Base-by-base conservation (phyloP, 1,140 invertebrate species). In the Lasaia peninsularis region DNA sequence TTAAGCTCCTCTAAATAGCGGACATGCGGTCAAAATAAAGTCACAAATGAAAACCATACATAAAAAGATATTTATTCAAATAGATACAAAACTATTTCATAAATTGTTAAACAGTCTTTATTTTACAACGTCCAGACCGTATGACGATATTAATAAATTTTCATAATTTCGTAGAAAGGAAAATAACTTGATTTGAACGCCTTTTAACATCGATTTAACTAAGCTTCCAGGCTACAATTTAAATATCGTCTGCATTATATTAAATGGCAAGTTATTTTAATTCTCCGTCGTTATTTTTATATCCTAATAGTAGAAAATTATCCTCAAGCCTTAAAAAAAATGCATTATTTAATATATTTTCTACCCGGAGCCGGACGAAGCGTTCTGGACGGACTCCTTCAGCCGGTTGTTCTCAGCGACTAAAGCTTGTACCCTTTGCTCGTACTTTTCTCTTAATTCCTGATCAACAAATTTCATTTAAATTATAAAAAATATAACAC, bases 381-480 rank as follows among this genome's bases (percentile, higher is more conserved):
- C 34, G 11, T 32, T 54, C 8, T 56, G 53, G 11, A 60, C 16
- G 6, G 63, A 58, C 12, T 70, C 76, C 54, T 86, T 85, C 12
- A 87, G 58, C 56, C 68, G 76, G 11, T 76, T 68, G 51, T 87
- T 87, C 24, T 87, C 81, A 0, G 77, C 78, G 0, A 78, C 71
- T 48, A 87, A 21, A 0, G 77, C 81, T 52, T 82, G 65, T 0
- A 87, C 84, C 24, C 80, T 78, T 34, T 73, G 70, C 58, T 89
- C 88, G 51, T 89, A 89, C 58, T 84, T 87, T 14, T 66, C 65
- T 49, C 81, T 75, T 20, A 89, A 63, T 62, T 88, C 81, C 86
- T 89, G 66, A 12, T 70, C 68, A 60, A 20, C 3, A 52, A 56
- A 24, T 33, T 11, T 16, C 44, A 51, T 49, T 49, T 10, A 40